phyloP scores from a whole-genome alignment of 2,797 vertebrate species.

The Valencia hispanica region DNA sequence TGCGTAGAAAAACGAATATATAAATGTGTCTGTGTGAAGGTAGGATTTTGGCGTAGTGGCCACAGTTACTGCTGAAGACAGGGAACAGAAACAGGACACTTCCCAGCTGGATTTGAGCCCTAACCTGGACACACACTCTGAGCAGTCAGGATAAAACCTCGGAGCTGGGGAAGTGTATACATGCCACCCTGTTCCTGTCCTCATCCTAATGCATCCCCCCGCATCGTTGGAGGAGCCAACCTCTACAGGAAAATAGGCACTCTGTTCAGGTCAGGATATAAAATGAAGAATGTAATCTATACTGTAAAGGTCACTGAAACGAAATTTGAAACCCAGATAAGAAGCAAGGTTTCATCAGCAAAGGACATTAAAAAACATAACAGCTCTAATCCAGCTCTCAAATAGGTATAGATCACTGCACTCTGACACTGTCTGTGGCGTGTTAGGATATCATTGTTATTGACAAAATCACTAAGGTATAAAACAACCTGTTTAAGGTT shows the following conservation, averaged over 20 bases:
- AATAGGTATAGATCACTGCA: too few relatives aligned
- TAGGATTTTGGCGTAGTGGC: slow-evolving; percentile 53
- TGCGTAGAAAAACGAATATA: slow-evolving; percentile 28
- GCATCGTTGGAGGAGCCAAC: not conserved
- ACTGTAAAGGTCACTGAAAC: not conserved
- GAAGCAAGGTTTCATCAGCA: not conserved
- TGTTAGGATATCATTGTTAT: too few relatives aligned
- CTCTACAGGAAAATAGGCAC: not conserved
- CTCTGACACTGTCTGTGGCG: too few relatives aligned
- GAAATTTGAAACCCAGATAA: not conserved
- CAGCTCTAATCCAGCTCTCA: too few relatives aligned
- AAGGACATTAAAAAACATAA: not conserved
- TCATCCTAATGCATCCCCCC: not conserved
- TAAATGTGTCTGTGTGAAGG: slow-evolving; percentile 46
- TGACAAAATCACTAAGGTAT: not conserved
- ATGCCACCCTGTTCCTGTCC: slow-evolving; percentile 1
- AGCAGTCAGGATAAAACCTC: slow-evolving; percentile 37
- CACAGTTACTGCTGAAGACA: slow-evolving; percentile 48
- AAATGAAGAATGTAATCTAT: not conserved
- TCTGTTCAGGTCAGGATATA: slow-evolving; percentile 6
- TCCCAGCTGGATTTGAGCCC: slow-evolving; percentile 52
- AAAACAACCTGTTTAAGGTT: not conserved
- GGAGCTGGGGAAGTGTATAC: slow-evolving; percentile 16
- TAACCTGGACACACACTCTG: slow-evolving; percentile 44
- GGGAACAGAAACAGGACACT: slow-evolving; percentile 51